Base-by-base conservation (phyloP, 2,888 invertebrate genomes). In the Tetranychus piercei region DNA sequence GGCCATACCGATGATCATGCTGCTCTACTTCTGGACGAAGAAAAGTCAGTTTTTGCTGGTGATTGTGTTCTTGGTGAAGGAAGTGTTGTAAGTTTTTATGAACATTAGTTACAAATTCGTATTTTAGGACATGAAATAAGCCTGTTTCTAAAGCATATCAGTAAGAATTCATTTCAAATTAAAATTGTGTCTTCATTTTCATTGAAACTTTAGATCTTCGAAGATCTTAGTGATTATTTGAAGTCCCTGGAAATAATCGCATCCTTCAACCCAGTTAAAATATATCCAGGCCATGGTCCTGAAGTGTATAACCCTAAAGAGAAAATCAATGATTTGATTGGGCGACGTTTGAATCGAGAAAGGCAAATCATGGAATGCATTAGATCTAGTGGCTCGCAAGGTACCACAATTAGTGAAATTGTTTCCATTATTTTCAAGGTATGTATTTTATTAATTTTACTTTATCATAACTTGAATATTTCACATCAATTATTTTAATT, bases 1-100 rank as follows among this genome's bases (percentile, higher is more conserved):
- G 99, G 99, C 0, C 99, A 99, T 81, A 90, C 94, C 0, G 90
- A 90, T 0, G 99, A 99, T 82, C 99, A 99, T 83, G 88, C 92
- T 1, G 87, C 89, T 1, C 82, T 97, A 0, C 86, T 87, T 69
- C 84, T 95, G 43, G 82, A 84, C 70, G 93, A 95, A 81, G 94
- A 95, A 72, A 88, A 89, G 76, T 86, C 88, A 4, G 81, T 99
- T 1, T 96, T 97, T 81, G 92, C 93, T 82, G 97, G 94, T 0
- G 97, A 99, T 81, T 94, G 94, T 80, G 90, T 99, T 79, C 84
- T 99, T 15, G 92, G 96, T 0, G 96, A 96, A 83, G 92, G 94
- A 1, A 94, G 95, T 0, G 88, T 94, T 0, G 90, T 80, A 78
- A 76, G 76, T 75, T 71, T 15, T 1, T 0, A 8, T 23, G 8